Base-by-base conservation (phyloP, 2,797 vertebrate species). In the Propithecus perrieri region DNA sequence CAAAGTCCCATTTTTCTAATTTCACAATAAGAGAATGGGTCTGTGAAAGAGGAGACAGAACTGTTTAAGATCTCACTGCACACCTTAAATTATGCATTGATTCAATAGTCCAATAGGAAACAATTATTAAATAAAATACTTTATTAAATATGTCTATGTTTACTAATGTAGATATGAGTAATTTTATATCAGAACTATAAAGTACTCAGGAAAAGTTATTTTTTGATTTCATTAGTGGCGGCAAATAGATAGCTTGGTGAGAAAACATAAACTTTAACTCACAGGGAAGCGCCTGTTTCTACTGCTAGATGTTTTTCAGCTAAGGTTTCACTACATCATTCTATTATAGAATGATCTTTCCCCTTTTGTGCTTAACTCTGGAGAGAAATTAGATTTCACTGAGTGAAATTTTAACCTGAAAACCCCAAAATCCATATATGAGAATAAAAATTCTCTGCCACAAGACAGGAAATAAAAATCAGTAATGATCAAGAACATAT, bases 301-400 rank as follows among this genome's bases (percentile, higher is more conserved):
- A 14, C 18, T 48, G 57, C 41, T 22, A 71, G 33, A 50, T 50
- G n/a, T 43, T 72, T 95, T 71, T 84, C 43, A 59, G 72, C 22
- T 50, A 61, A 78, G 17, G n/a, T 74, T 78, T 90, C 20, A 69
- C 28, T 14, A 4, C 15, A 18, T 30, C 26, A 14, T 88, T 86
- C 61, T 74, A 3, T 67, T 59, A 24, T 20, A 94, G 61, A n/a
- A 13, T 83, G 93, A 93, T 55, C 55, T 85, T 89, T 94, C 33
- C 65, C 46, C 57, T 94, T 96, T 89, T 53, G 79, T 35, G 59
- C 75, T 94, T 78, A 87, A 81, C 57, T 94, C n/a, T 74, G 22
- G 57, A 65, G 38, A 72, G 22, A 89, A 93, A 81, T 69, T 15
- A 86, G 87, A 83, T 84, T 93, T 91, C 50, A 89, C 38, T 13